phyloP scores from a whole-genome alignment of 92 coral and sea anemone species.

The Montipora capitata region DNA sequence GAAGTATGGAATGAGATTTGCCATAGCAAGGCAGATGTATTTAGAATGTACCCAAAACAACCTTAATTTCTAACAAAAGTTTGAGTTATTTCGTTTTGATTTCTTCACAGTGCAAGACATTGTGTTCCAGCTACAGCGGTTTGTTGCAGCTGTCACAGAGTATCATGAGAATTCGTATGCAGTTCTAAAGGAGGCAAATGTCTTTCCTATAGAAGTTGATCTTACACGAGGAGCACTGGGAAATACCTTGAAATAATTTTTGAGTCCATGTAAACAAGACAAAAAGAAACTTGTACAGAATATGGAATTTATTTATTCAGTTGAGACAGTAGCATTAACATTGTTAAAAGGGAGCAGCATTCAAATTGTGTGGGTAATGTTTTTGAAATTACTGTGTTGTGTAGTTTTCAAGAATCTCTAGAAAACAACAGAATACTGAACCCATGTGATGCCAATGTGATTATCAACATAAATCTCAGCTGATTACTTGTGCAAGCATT shows the following conservation, averaged over 20 bases:
- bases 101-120: constrained; percentile 96
- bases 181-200: constrained; percentile 96
- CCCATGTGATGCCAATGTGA: too few relatives aligned
- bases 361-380: too few relatives aligned
- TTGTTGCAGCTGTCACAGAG: constrained; percentile 93
- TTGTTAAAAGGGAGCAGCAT: too few relatives aligned
- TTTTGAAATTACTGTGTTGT: too few relatives aligned
- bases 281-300: neutral
- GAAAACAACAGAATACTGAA: too few relatives aligned
- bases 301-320: neutral
- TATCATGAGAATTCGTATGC: constrained; percentile 91
- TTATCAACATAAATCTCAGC: too few relatives aligned
- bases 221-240: constrained; percentile 98
- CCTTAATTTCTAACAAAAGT: neutral
- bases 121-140: constrained; percentile 95
- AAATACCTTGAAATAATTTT: constrained; percentile 78
- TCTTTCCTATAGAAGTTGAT: constrained; percentile 99
- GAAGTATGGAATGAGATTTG: too few relatives aligned
- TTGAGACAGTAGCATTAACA: too few relatives aligned
- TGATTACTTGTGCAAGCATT: too few relatives aligned
- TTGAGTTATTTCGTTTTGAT: neutral
- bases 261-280: neutral
- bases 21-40: too few relatives aligned
- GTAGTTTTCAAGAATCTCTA: too few relatives aligned
- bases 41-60: too few relatives aligned